These are phyloP conservation scores for Nymphalis c-album DNA, from an alignment of 2,888 invertebrate genomes.

Conservation along the genomic window DNA sequence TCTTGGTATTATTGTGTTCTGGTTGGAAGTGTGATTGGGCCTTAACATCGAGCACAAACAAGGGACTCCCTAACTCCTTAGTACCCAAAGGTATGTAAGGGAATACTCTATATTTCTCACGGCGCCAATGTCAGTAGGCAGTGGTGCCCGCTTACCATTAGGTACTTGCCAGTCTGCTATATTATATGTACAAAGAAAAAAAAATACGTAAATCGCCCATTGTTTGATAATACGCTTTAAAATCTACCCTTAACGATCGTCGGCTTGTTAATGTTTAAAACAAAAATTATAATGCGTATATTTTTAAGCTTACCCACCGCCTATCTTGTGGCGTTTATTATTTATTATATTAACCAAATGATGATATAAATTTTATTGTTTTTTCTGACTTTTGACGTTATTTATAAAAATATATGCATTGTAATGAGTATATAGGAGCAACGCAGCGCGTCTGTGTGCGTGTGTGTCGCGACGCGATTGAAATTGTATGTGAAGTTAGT, in stretches of 20 bases:
- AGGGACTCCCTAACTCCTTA: too few species aligned
- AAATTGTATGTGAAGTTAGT: constrained; percentile 50
- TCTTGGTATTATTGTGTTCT: too few species aligned
- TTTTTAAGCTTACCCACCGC: constrained; percentile 7
- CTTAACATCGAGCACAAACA: too few species aligned
- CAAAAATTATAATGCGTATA: constrained; percentile 16
- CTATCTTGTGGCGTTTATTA: background rate
- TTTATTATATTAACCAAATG: background rate
- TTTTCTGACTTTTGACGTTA: background rate
- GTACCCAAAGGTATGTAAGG: too few species aligned
- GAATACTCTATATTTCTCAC: too few species aligned
- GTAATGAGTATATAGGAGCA: constrained; percentile 11
- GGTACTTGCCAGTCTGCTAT: too few species aligned
- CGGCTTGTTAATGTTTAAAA: constrained; percentile 13
- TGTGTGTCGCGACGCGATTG: constrained; percentile 15
- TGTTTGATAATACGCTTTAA: constrained; percentile 14
- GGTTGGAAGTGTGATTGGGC: too few species aligned
- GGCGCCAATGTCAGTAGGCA: too few species aligned
- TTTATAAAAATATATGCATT: constrained; percentile 31
- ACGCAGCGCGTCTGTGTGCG: constrained; percentile 24
- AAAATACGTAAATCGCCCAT: constrained; percentile 3
- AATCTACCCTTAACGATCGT: constrained; percentile 8
- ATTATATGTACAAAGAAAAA: background rate
- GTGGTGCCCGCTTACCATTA: too few species aligned
- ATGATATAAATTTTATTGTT: background rate